phyloP scores from a whole-genome alignment of 2,113 vertebrate genomes.

The Cheirogaleus medius region DNA sequence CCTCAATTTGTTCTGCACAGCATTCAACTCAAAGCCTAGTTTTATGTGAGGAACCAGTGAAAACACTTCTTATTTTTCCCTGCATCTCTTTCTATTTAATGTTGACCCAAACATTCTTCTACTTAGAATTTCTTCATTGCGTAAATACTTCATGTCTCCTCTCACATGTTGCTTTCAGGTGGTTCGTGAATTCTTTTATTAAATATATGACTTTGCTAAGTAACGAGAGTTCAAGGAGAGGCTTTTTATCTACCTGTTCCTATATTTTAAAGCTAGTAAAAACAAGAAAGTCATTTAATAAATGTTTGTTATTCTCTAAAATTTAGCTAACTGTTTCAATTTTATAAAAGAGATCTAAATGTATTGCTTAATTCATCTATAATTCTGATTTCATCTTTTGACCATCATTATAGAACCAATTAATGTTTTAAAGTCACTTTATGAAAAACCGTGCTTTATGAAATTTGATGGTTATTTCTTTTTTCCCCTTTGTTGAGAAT shows the following conservation, averaged over 20 bases:
- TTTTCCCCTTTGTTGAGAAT: background rate
- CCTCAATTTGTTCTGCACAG: background rate
- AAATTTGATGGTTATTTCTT: background rate
- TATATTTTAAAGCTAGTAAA: background rate
- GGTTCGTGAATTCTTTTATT: background rate
- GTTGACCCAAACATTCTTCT: background rate
- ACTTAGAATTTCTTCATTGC: background rate
- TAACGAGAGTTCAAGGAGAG: background rate
- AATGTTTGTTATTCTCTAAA: background rate
- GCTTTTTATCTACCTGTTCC: background rate
- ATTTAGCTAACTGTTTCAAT: background rate
- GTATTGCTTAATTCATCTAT: background rate
- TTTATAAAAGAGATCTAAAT: background rate
- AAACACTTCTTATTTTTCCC: background rate
- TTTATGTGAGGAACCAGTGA: background rate
- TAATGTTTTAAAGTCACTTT: constrained; percentile 31
- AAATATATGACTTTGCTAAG: background rate
- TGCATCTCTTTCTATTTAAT: background rate
- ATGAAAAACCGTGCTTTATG: constrained; percentile 6
- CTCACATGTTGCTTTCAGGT: background rate
- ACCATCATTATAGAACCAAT: constrained; percentile 44
- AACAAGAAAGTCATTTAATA: background rate
- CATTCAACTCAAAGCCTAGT: background rate
- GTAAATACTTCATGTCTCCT: background rate
- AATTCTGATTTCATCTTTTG: constrained; percentile 33